These are phyloP conservation scores for Potamilus streckersoni DNA, from an alignment of 1,140 invertebrate genomes.

Conservation along the genomic window DNA sequence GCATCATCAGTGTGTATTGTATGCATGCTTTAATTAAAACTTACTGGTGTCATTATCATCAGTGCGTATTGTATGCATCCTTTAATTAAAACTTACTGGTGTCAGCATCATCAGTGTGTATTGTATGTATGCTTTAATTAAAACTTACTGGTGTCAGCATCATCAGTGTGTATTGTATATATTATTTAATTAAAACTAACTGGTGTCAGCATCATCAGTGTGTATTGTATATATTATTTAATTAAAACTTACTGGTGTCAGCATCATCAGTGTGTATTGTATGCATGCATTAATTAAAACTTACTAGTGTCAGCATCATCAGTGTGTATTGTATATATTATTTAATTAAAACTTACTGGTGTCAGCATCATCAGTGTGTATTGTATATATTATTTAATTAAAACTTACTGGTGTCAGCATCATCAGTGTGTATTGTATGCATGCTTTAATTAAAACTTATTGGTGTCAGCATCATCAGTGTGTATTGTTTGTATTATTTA, in stretches of 20 bases:
- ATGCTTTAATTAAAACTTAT: conserved; percentile 32
- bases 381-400: too few relatives aligned
- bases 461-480: conserved; percentile 78
- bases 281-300: neutral
- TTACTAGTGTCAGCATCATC: neutral
- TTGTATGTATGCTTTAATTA: too few relatives aligned
- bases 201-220: too few relatives aligned
- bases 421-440: too few relatives aligned
- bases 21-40: too few relatives aligned
- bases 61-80: conserved; percentile 69
- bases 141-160: conserved; percentile 72
- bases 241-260: conserved; percentile 68
- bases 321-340: too few relatives aligned
- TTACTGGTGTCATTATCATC: conserved; percentile 74
- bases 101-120: too few relatives aligned
- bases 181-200: neutral
- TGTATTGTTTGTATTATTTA: too few relatives aligned
- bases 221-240: too few relatives aligned
- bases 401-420: neutral
- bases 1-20: too few relatives aligned
- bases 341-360: conserved; percentile 38
- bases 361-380: conserved; percentile 82
- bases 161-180: conserved; percentile 73
- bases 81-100: neutral
- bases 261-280: conserved; percentile 76